Evolutionary conservation across 2,888 invertebrate genomes (phyloP), one percentile per base, ranked within the genome.

Genomic region (Lithodes maja): DNA sequence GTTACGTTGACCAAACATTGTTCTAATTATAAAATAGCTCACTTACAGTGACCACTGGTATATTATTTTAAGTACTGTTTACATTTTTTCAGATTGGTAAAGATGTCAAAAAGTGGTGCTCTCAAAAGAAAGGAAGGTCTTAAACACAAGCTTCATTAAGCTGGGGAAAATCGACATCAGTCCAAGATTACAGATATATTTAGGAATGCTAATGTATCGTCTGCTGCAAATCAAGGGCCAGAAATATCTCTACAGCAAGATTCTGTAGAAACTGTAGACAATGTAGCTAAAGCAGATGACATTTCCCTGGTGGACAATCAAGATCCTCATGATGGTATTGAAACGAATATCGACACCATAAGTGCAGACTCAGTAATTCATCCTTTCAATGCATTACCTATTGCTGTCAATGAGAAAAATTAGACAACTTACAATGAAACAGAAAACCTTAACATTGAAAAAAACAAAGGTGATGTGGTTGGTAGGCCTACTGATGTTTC

Each of bases 81-180:
- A n/a, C n/a, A n/a, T n/a, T n/a, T n/a, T n/a, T n/a, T n/a, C n/a
- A n/a, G n/a, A n/a, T 74, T 74, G 74, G 74, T 74, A 74, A 17
- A 74, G 74, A 74, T 74, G 74, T 74, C 74, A 68, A 68, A 68
- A 68, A 68, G 68, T 68, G 68, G 68, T 68, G 68, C 68, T 15
- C 74, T 74, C n/a, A 74, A 74, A 74, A 74, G 74, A 74, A 74
- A n/a, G 74, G 74, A 74, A 74, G 74, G 74, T 74, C 74, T 74
- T 74, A 74, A 74, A 74, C 74, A 1, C 74, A 74, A 74, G 74
- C 74, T n/a, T 74, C 7, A 74, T 5, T 7, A 74, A 74, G 74
- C 74, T 74, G 74, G 74, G 3, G 74, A 74, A 74, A 74, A 74
- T 74, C 74, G 74, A 74, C 74, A 74, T 74, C 74, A 74, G 74